Evolutionary conservation across 2,797 vertebrate species (phyloP).

Genomic region (Tangara arthus): DNA sequence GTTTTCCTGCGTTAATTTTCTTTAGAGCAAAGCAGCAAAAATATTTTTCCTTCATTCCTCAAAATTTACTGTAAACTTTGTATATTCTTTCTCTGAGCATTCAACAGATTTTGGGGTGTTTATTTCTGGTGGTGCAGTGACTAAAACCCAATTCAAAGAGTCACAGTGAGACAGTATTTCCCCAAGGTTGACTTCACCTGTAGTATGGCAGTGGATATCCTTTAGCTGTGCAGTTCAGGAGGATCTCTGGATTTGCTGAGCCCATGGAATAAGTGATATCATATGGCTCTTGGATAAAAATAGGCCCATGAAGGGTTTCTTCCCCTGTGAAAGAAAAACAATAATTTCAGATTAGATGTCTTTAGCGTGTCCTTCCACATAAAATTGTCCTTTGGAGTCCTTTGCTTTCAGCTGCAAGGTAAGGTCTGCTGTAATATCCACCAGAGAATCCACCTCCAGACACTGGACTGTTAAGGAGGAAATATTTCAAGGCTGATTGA

Average conservation of each 20-base stretch:
- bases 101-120: background rate
- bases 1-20: background rate
- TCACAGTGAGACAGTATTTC: background rate
- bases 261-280: constrained; percentile 70
- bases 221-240: constrained; percentile 69
- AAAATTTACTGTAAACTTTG: background rate
- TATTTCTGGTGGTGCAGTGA: fast-evolving
- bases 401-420: background rate
- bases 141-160: background rate
- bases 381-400: background rate
- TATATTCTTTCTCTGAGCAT: fast-evolving
- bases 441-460: background rate
- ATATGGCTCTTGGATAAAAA: constrained; percentile 71
- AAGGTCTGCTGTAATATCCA: background rate
- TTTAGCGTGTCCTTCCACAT: background rate
- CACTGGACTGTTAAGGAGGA: background rate
- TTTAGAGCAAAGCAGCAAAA: background rate
- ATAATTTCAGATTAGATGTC: background rate
- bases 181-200: constrained; percentile 58
- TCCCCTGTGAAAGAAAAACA: constrained; percentile 72
- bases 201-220: constrained; percentile 67
- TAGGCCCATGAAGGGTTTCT: constrained; percentile 53
- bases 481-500: constrained; percentile 61
- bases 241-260: constrained; percentile 62
- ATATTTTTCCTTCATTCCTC: background rate